Percentiles rank a stretch among this genome's conserved stretches.
phyloP scores from a whole-genome alignment of 2,888 invertebrate species.

The Lithophane socia region DNA sequence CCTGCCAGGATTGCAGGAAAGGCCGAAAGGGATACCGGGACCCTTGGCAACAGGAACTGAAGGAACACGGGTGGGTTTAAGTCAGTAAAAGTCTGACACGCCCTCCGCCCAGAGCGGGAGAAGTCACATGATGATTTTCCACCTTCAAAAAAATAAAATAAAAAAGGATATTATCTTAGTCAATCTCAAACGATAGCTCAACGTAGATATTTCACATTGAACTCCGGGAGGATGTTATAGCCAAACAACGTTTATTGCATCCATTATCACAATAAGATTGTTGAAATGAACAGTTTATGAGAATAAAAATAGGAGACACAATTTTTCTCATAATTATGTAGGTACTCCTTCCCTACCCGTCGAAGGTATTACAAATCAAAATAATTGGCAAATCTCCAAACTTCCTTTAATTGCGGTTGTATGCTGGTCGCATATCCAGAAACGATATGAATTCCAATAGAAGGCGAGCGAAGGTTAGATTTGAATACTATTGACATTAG shows the following conservation, averaged over 20 bases:
- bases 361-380: constrained; percentile 31
- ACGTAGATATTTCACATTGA: constrained; percentile 26
- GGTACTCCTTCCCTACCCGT: neutral
- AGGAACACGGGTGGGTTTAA: too few relatives aligned
- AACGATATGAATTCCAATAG: constrained; percentile 37
- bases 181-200: neutral
- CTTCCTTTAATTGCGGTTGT: neutral
- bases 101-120: too few relatives aligned
- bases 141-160: too few relatives aligned
- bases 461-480: constrained; percentile 29
- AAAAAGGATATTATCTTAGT: too few relatives aligned
- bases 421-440: constrained; percentile 35
- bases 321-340: constrained; percentile 31
- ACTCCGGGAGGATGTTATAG: constrained; percentile 30
- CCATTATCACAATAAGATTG: constrained; percentile 20
- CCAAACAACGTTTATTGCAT: constrained; percentile 4
- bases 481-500: constrained; percentile 11
- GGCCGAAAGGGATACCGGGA: too few relatives aligned
- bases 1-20: too few relatives aligned
- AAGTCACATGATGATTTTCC: too few relatives aligned
- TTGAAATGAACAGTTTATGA: constrained; percentile 35
- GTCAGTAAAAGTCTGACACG: too few relatives aligned
- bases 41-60: too few relatives aligned
- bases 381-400: constrained; percentile 43
- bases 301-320: constrained; percentile 19